Evolutionary conservation across 2,113 vertebrate species (phyloP).

Genomic region (Hippopotamus amphibius): DNA sequence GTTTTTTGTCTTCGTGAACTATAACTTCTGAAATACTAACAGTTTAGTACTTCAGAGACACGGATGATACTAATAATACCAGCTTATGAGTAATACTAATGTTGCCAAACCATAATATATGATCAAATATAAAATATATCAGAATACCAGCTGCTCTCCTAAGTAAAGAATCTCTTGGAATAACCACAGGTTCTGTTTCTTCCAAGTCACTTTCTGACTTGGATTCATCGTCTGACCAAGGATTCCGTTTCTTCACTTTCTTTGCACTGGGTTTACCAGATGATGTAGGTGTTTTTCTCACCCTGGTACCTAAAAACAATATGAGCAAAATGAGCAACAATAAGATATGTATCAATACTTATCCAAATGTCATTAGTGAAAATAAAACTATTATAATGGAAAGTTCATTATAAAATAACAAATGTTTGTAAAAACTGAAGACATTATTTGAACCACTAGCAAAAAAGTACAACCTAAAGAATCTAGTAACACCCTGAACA

Average conservation of each 20-base stretch:
- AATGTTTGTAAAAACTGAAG: neutral
- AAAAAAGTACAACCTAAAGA: constrained; percentile 25
- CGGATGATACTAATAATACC: neutral
- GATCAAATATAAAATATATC: constrained; percentile 49
- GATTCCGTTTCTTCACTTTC: constrained; percentile 97
- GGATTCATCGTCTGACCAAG: constrained; percentile 98
- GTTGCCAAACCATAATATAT: neutral
- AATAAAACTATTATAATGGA: constrained; percentile 34
- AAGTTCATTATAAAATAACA: constrained; percentile 52
- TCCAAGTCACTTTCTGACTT: constrained; percentile 96
- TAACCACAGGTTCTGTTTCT: constrained; percentile 92
- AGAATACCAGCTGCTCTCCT: constrained; percentile 94
- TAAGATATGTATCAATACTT: neutral
- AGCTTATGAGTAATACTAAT: neutral
- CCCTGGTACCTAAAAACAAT: constrained; percentile 90
- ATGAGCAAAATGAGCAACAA: neutral
- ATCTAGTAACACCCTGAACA: neutral
- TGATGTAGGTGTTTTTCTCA: constrained; percentile 90
- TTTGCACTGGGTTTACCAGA: constrained; percentile 90
- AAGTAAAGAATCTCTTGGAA: constrained; percentile 96
- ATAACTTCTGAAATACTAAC: constrained; percentile 7
- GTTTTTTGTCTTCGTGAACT: neutral
- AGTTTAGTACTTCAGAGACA: constrained; percentile 26
- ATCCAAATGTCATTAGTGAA: neutral
- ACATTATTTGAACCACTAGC: constrained; percentile 26